These are phyloP conservation scores for Leptothorax acervorum DNA, from an alignment of 2,888 invertebrate genomes.

Conservation along the genomic window DNA sequence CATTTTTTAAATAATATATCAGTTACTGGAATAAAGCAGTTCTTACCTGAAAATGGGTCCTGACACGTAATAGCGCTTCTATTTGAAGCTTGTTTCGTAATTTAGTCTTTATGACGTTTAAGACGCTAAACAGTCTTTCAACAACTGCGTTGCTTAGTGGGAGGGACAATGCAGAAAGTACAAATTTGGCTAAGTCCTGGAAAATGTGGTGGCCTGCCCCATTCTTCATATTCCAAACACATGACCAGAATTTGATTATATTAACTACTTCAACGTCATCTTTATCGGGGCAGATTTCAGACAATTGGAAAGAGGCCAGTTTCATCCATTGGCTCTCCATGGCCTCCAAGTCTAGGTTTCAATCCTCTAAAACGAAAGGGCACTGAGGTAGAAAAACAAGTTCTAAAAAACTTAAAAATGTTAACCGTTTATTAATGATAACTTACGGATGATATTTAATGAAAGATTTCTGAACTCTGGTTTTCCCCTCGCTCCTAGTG, in stretches of 20 bases:
- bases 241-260: not conserved
- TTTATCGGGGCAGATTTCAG: not conserved
- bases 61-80: conserved; percentile 3
- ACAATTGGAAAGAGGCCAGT: not conserved
- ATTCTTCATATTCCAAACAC: not conserved
- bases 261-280: not conserved
- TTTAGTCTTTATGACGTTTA: not conserved
- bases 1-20: not conserved
- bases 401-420: not conserved
- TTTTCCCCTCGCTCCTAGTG: not conserved
- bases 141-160: conserved; percentile 8
- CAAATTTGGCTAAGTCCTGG: not conserved
- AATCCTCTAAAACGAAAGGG: not conserved
- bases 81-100: not conserved
- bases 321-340: not conserved
- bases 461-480: not conserved
- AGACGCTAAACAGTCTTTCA: not conserved
- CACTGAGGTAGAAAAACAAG: not conserved
- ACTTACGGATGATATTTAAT: not conserved
- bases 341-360: not conserved
- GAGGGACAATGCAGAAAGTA: not conserved
- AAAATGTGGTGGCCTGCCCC: not conserved
- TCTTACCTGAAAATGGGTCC: conserved; percentile 2
- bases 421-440: not conserved
- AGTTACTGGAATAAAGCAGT: not conserved